Conservation (phyloP, 2,113 vertebrate species). For the Morone chrysops region DNA sequence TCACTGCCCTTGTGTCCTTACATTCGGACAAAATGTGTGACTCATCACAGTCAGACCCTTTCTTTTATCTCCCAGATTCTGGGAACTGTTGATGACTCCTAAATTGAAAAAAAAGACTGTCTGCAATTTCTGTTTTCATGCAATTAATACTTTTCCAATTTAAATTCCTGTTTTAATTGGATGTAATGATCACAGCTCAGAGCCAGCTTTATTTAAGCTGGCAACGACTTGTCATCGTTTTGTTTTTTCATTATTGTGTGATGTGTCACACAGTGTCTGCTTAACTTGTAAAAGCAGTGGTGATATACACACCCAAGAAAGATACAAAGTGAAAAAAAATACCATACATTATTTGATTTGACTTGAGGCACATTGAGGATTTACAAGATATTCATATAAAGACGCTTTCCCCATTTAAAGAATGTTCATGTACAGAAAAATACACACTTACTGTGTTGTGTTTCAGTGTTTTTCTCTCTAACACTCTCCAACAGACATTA, state of each 20-base stretch:
- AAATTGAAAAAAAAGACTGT: neutral
- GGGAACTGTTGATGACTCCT: neutral
- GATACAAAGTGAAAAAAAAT: neutral
- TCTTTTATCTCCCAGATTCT: neutral
- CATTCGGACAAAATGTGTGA: neutral
- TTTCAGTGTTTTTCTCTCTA: neutral
- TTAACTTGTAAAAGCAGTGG: neutral
- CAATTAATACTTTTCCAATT: neutral
- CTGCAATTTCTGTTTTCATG: neutral
- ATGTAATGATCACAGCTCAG: neutral
- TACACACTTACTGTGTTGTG: neutral
- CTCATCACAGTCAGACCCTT: neutral
- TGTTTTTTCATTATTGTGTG: neutral
- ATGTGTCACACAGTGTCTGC: too few species aligned
- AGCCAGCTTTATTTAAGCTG: neutral
- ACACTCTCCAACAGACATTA: constrained; percentile 83
- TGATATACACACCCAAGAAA: neutral
- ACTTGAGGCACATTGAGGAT: neutral
- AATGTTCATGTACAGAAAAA: neutral
- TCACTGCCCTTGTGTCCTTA: neutral
- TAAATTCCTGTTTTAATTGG: constrained; percentile 6
- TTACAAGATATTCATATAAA: neutral
- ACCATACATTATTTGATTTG: neutral
- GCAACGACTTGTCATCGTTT: too few species aligned
- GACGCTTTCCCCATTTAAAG: neutral